Percentiles rank a stretch among this genome's conserved stretches.
Conservation (phyloP, 1,140 invertebrate species). For the Trissolcus basalis region DNA sequence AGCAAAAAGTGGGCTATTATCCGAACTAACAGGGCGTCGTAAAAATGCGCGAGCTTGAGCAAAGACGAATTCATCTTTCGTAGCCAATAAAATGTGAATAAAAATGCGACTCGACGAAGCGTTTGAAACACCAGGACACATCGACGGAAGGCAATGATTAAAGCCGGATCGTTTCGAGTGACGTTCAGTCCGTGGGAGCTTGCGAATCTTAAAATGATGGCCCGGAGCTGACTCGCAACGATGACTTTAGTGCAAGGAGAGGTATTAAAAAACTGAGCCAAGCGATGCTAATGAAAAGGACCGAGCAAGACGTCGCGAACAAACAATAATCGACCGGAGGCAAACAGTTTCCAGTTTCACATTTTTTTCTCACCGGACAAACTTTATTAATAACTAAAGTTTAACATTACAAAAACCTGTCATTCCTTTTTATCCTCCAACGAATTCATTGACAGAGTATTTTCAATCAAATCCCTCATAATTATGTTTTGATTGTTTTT, state of each 20-base stretch:
- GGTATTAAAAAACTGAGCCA: constrained; percentile 20
- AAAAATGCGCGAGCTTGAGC: background rate
- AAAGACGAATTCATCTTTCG: background rate
- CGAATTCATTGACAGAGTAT: too few relatives aligned
- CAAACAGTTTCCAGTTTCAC: too few relatives aligned
- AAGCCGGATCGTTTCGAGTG: constrained; percentile 26
- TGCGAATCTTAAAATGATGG: constrained; percentile 29
- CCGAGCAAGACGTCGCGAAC: background rate
- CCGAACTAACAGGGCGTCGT: constrained; percentile 1
- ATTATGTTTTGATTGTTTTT: too few relatives aligned
- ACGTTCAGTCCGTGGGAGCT: constrained; percentile 9
- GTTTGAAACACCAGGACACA: constrained; percentile 10
- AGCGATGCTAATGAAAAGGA: constrained; percentile 13
- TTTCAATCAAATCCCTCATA: too few relatives aligned
- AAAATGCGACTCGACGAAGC: constrained; percentile 11
- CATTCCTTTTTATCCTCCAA: too few relatives aligned
- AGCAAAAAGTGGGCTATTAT: constrained; percentile 5
- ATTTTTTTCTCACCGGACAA: too few relatives aligned
- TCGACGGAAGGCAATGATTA: constrained; percentile 23
- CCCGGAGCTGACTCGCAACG: constrained; percentile 18
- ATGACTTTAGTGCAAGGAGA: constrained; percentile 20
- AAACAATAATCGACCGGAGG: constrained; percentile 12
- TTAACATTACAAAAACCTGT: too few relatives aligned
- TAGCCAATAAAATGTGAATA: constrained; percentile 21
- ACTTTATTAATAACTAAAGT: too few relatives aligned